Conservation (phyloP, 2,797 vertebrate genomes). For the Apodemus agrarius region DNA sequence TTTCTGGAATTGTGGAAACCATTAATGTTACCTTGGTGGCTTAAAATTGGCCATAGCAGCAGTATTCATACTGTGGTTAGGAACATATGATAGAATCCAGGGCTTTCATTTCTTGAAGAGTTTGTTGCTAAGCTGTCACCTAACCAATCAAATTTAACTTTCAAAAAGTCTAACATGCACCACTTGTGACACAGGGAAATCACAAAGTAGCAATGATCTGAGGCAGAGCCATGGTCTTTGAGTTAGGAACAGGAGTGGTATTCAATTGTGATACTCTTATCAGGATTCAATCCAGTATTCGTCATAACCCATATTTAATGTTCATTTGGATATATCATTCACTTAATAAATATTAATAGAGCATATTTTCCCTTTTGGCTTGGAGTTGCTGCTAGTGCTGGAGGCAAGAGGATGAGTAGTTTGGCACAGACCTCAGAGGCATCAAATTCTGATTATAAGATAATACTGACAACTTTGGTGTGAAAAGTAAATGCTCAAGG, state of each 20-base stretch:
- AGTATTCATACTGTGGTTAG: slow-evolving; percentile 18
- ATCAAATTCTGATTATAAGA: neutral
- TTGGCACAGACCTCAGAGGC: neutral
- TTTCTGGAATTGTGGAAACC: slow-evolving; percentile 44
- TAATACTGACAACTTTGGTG: neutral
- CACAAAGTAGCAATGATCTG: neutral
- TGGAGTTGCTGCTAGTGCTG: neutral
- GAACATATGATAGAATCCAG: neutral
- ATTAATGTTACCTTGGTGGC: neutral
- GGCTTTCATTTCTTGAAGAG: slow-evolving; percentile 15
- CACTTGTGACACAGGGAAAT: neutral
- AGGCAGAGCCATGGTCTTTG: neutral
- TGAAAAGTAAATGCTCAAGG: neutral
- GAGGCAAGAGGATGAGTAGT: neutral
- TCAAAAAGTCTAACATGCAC: neutral
- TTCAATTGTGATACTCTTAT: neutral
- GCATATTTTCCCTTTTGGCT: neutral
- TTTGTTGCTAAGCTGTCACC: neutral
- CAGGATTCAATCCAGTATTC: neutral
- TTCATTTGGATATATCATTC: neutral
- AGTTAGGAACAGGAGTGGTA: slow-evolving; percentile 14
- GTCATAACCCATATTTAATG: neutral
- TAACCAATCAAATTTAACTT: neutral
- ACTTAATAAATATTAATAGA: slow-evolving; percentile 48
- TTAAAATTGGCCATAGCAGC: neutral